A percentile compares a stretch with the other conserved stretches of the same genome.
Evolutionary conservation across 2,888 invertebrate genomes (phyloP).

Genomic region (Drosophila neotestacea): DNA sequence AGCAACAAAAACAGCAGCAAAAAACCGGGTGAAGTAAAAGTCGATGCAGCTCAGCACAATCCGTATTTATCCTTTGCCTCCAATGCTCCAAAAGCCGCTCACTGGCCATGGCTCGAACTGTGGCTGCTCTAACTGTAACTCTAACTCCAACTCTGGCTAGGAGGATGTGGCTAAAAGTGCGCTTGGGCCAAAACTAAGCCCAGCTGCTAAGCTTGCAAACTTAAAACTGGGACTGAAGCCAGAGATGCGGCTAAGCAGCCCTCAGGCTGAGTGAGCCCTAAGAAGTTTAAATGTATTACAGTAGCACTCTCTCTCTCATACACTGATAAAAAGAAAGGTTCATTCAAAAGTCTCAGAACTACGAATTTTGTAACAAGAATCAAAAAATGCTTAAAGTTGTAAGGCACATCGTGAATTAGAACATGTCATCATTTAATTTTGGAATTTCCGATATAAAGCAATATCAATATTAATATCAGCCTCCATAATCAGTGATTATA

Average conservation of each 20-base stretch:
- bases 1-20: conserved; percentile 31
- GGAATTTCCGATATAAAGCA: too few relatives aligned
- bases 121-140: conserved; percentile 10
- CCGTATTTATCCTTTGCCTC: conserved; percentile 75
- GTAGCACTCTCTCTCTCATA: neutral
- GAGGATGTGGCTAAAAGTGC: conserved; percentile 49
- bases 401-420: too few relatives aligned
- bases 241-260: conserved; percentile 42
- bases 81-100: conserved; percentile 41
- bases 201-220: conserved; percentile 55
- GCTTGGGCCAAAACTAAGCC: conserved; percentile 35
- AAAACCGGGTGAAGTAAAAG: conserved; percentile 39
- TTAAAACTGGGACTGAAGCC: conserved; percentile 46
- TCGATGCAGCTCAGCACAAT: conserved; percentile 76
- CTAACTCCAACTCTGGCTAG: conserved; percentile 2
- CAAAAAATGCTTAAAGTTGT: too few relatives aligned
- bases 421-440: too few relatives aligned
- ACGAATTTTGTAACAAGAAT: too few relatives aligned
- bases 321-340: too few relatives aligned
- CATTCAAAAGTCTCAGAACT: too few relatives aligned
- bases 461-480: too few relatives aligned
- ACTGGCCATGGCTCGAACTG: conserved; percentile 29
- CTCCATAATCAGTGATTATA: too few relatives aligned
- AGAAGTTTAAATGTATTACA: conserved; percentile 77
- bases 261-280: conserved; percentile 46